These are phyloP conservation scores for Macropodus opercularis DNA, from an alignment of 2,797 vertebrate species.

Conservation along the genomic window DNA sequence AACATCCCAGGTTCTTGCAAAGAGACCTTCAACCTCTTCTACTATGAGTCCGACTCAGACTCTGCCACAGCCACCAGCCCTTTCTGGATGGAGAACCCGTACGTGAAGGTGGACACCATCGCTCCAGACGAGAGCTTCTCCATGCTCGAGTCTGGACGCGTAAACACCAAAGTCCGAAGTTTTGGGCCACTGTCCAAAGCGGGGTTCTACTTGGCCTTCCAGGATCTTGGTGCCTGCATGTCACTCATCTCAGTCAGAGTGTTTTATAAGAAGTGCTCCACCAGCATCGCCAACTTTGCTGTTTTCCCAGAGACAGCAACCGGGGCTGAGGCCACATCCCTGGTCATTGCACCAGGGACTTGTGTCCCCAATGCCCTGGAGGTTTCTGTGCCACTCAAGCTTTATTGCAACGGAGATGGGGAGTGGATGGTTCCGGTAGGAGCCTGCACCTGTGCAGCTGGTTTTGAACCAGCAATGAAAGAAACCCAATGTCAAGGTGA, in stretches of 20 bases:
- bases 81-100: constrained; percentile 99
- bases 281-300: constrained; percentile 94
- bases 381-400: constrained; percentile 94
- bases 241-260: constrained; percentile 96
- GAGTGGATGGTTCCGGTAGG: constrained; percentile 99
- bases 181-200: constrained; percentile 95
- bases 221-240: constrained; percentile 97
- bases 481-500: constrained; percentile 94
- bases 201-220: constrained; percentile 97
- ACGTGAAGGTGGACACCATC: constrained; percentile 98
- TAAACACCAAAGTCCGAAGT: constrained; percentile 97
- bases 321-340: constrained; percentile 93
- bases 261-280: constrained; percentile 98
- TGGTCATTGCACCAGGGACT: constrained; percentile 95
- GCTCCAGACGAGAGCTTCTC: constrained; percentile 97
- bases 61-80: constrained; percentile 94
- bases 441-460: constrained; percentile 92
- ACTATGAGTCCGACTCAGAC: constrained; percentile 95
- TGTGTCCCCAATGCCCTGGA: constrained; percentile 93
- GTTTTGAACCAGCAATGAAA: constrained; percentile 90
- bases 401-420: constrained; percentile 96
- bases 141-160: constrained; percentile 88
- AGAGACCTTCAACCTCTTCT: constrained; percentile 99
- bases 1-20: constrained; percentile 98
- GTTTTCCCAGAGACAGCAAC: constrained; percentile 96